A percentile compares a stretch with the other conserved stretches of the same genome.
These are phyloP conservation scores for Meloidogyne chitwoodi DNA, from an alignment of 1,140 invertebrate genomes.

Conservation along the genomic window DNA sequence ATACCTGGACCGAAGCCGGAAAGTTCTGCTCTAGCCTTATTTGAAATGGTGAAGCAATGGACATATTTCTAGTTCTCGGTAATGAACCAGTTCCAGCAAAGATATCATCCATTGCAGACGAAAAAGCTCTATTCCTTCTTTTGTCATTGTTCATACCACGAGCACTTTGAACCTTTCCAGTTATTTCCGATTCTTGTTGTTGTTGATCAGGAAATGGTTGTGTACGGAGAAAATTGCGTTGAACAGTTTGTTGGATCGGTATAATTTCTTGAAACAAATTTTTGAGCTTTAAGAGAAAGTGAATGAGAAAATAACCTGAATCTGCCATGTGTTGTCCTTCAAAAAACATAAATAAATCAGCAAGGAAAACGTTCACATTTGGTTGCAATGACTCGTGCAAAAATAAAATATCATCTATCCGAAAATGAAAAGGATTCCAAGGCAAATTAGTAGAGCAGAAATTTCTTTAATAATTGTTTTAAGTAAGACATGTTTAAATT, in stretches of 20 bases:
- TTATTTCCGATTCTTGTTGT: neutral
- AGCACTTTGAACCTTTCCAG: neutral
- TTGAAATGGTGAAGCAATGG: neutral
- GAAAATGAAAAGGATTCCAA: constrained; percentile 85
- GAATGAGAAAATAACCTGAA: constrained; percentile 4
- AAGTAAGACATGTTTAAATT: neutral
- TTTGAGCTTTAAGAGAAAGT: neutral
- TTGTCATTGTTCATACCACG: neutral
- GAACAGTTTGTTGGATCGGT: neutral
- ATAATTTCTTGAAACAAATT: neutral
- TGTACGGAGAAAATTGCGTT: neutral
- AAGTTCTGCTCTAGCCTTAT: neutral
- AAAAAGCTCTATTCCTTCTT: neutral
- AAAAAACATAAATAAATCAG: constrained; percentile 88
- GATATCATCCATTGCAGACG: neutral
- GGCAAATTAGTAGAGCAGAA: constrained; percentile 80
- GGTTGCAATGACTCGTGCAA: constrained; percentile 83
- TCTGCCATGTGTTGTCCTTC: constrained; percentile 64
- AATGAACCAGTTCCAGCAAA: neutral
- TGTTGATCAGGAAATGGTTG: neutral
- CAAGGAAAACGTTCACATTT: constrained; percentile 86
- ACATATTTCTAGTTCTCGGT: neutral
- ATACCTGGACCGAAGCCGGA: no score
- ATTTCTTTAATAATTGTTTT: constrained; percentile 54
- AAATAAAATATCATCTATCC: constrained; percentile 89